Percentiles rank a stretch among this genome's conserved stretches.
These are phyloP conservation scores for Procavia capensis DNA, from an alignment of 2,113 vertebrate species.

Conservation along the genomic window DNA sequence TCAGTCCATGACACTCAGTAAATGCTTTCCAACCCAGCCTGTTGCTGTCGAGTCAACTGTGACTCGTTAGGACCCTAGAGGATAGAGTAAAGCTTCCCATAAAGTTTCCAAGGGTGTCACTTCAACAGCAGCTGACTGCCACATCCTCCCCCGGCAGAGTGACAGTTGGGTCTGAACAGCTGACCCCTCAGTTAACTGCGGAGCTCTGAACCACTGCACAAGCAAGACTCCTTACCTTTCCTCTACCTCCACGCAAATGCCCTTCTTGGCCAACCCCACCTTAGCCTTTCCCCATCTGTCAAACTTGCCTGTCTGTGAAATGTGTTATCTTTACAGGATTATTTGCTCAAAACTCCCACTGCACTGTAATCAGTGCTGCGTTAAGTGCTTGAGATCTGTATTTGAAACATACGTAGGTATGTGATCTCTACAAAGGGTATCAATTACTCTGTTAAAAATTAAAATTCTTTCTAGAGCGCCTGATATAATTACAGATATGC, in stretches of 20 bases:
- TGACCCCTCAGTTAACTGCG: too few relatives aligned
- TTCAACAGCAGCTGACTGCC: too few relatives aligned
- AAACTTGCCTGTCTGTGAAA: not conserved
- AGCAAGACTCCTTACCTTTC: too few relatives aligned
- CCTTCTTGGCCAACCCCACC: not conserved
- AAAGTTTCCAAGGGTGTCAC: too few relatives aligned
- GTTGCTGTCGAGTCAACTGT: too few relatives aligned
- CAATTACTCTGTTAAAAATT: slow-evolving; percentile 44
- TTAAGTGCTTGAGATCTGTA: slow-evolving; percentile 1
- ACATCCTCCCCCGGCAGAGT: too few relatives aligned
- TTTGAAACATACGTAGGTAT: not conserved
- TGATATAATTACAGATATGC: slow-evolving; percentile 52
- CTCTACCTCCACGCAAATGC: not conserved
- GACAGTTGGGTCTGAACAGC: too few relatives aligned
- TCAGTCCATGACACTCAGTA: too few relatives aligned
- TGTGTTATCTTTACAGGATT: not conserved
- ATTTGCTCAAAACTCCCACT: not conserved
- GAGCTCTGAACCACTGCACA: too few relatives aligned
- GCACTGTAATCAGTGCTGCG: not conserved
- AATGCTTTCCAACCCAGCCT: not conserved
- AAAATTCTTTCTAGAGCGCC: slow-evolving; percentile 55
- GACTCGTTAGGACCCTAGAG: too few relatives aligned
- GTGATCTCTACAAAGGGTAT: slow-evolving; percentile 39
- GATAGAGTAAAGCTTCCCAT: too few relatives aligned
- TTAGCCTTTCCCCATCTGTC: not conserved